Conservation (phyloP, 2,797 vertebrate genomes). For the Ceryle rudis region DNA sequence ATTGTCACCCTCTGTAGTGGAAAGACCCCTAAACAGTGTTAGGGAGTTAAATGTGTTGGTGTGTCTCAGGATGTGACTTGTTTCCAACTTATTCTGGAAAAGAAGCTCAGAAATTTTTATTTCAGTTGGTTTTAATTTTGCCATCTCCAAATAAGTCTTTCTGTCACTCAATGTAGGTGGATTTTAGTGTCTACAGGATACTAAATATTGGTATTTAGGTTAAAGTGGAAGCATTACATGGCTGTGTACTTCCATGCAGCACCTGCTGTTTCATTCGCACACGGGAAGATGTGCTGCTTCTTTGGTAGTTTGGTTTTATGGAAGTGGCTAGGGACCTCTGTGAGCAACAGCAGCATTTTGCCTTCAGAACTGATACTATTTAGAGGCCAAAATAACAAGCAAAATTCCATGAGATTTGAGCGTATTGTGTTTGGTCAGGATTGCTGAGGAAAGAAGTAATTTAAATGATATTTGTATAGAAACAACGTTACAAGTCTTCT, state of each 20-base stretch:
- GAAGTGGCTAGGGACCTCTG: not conserved
- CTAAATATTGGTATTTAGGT: not conserved
- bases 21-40: not conserved
- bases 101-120: not conserved
- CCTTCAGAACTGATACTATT: not conserved
- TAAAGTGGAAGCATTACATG: not conserved
- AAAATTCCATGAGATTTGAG: not conserved
- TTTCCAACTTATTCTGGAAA: not conserved
- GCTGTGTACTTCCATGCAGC: not conserved
- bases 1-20: not conserved
- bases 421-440: not conserved
- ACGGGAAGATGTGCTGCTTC: not conserved
- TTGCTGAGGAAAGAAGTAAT: not conserved
- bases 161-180: not conserved
- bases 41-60: not conserved
- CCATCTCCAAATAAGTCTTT: not conserved
- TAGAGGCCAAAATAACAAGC: not conserved
- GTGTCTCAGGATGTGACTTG: not conserved
- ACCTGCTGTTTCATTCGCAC: not conserved
- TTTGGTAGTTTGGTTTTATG: not conserved
- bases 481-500: not conserved
- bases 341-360: not conserved
- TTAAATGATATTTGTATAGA: not conserved
- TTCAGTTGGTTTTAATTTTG: not conserved
- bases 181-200: not conserved